Evolutionary conservation across 2,888 invertebrate genomes (phyloP).

Genomic region (Corythucha ciliata): DNA sequence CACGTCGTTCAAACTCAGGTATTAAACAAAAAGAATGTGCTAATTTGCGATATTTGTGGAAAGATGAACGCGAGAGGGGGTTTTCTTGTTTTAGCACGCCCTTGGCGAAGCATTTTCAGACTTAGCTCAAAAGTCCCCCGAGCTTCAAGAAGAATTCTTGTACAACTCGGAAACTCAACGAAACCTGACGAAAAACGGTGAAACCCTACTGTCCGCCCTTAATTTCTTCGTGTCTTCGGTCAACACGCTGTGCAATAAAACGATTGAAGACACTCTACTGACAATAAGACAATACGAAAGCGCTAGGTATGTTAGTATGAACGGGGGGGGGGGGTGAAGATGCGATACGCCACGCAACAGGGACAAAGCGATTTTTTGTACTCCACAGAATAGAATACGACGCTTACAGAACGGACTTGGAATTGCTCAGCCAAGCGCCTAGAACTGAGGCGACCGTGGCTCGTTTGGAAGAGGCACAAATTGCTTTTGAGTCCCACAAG

Average conservation of each 20-base stretch:
- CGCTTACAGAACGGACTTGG: slow-evolving; percentile 91
- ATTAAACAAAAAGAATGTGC: slow-evolving; percentile 32
- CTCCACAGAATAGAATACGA: slow-evolving; percentile 84
- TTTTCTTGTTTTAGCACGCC: slow-evolving; percentile 51
- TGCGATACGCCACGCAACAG: not conserved
- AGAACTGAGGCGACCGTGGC: slow-evolving; percentile 48
- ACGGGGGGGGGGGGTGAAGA: not conserved
- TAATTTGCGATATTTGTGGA: too few relatives aligned
- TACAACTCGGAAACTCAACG: slow-evolving; percentile 95
- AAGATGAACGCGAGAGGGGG: too few relatives aligned
- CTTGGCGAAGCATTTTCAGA: slow-evolving; percentile 91
- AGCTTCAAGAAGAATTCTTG: slow-evolving; percentile 86
- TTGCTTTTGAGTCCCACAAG: slow-evolving; percentile 74
- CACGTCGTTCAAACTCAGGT: slow-evolving; percentile 73
- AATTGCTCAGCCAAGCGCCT: slow-evolving; percentile 61
- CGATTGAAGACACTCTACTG: slow-evolving; percentile 87
- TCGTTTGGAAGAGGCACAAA: slow-evolving; percentile 66
- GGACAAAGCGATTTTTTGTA: slow-evolving; percentile 22
- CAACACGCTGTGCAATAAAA: slow-evolving; percentile 92
- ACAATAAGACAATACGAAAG: slow-evolving; percentile 69
- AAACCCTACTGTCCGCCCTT: slow-evolving; percentile 80
- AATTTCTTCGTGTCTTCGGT: slow-evolving; percentile 95
- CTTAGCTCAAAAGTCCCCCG: slow-evolving; percentile 90
- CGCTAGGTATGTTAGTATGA: slow-evolving; percentile 49
- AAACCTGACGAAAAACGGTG: slow-evolving; percentile 85